These are phyloP conservation scores for Pterostichus madidus DNA, from an alignment of 2,888 invertebrate genomes.

Conservation along the genomic window DNA sequence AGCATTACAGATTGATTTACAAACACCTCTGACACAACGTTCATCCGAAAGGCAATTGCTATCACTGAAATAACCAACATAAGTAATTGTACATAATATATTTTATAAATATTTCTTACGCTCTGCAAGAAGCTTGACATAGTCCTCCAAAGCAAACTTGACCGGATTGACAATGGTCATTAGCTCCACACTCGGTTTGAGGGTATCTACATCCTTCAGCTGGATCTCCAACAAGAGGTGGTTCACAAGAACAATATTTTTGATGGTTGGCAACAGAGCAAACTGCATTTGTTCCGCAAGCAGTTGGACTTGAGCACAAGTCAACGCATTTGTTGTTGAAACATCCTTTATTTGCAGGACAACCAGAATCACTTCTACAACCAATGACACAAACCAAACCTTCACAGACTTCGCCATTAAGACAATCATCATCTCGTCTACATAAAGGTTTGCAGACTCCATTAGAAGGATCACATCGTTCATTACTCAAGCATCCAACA, in stretches of 20 bases:
- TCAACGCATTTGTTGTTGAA: conserved; percentile 88
- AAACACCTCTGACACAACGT: conserved; percentile 90
- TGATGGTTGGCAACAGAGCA: conserved; percentile 86
- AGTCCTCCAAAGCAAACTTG: conserved; percentile 88
- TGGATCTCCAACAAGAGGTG: conserved; percentile 87
- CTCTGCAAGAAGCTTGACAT: conserved; percentile 89
- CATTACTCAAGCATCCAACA: conserved; percentile 89
- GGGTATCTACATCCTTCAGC: conserved; percentile 86
- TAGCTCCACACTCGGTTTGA: conserved; percentile 81
- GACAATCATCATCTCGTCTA: conserved; percentile 91
- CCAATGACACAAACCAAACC: conserved; percentile 89
- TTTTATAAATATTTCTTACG: conserved; percentile 77
- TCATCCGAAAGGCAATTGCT: conserved; percentile 91
- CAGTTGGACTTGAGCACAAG: conserved; percentile 87
- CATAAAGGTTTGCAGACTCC: conserved; percentile 92
- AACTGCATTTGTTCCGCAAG: conserved; percentile 91
- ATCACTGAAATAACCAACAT: conserved; percentile 81
- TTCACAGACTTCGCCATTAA: conserved; percentile 92
- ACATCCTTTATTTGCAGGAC: conserved; percentile 86
- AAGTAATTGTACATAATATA: not conserved
- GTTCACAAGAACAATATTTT: conserved; percentile 87
- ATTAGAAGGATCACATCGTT: conserved; percentile 83
- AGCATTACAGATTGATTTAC: conserved; percentile 91
- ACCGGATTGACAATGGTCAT: conserved; percentile 85
- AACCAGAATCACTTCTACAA: conserved; percentile 89